Base-by-base conservation (phyloP, 2,888 invertebrate species). In the Coenonympha glycerion region DNA sequence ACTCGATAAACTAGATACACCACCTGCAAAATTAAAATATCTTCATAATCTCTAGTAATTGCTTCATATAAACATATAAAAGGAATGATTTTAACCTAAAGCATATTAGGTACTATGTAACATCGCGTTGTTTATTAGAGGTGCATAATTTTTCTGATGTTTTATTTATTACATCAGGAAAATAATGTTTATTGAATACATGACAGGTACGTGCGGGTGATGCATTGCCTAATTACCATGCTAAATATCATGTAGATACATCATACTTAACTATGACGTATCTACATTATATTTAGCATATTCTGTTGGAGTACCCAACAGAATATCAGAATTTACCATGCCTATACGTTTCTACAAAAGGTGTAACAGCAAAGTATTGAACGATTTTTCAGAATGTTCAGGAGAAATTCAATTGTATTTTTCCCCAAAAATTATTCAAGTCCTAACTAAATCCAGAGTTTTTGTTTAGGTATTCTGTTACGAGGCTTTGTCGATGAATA, bases 1-100 rank as follows among this genome's bases (percentile, higher is more conserved):
- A 31, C 21, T 39, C 37, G 24, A 31, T 47, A 47, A 39, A 47
- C n/a, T n/a, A n/a, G n/a, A n/a, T n/a, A 26, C 11, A 39, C 47
- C 47, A 16, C 22, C 30, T 16, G 47, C 6, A 21, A 21, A 39
- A 39, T 31, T 39, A 31, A 39, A 40, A 39, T 39, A 40, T 31
- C 47, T 24, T 47, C 31, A 47, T 28, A 42, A 36, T 28, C 19
- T 36, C 28, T 9, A 37, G 39, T 16, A 13, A 16, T 18, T 21
- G 22, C 3, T 28, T 6, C n/a, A 21, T 15, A 47, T 37, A n/a
- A 31, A 47, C 13, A 30, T 9, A 19, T n/a, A n/a, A n/a, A 41
- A 9, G 22, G 2, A 22, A 39, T 47, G 16, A 26, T 37, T 30
- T 22, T 22, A 22, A 31, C 16, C 22, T 31, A 15, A 22, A 9